A percentile compares a stretch with the other conserved stretches of the same genome.
Evolutionary conservation across 2,113 vertebrate species (phyloP).

Genomic region (Toxostoma redivivum): DNA sequence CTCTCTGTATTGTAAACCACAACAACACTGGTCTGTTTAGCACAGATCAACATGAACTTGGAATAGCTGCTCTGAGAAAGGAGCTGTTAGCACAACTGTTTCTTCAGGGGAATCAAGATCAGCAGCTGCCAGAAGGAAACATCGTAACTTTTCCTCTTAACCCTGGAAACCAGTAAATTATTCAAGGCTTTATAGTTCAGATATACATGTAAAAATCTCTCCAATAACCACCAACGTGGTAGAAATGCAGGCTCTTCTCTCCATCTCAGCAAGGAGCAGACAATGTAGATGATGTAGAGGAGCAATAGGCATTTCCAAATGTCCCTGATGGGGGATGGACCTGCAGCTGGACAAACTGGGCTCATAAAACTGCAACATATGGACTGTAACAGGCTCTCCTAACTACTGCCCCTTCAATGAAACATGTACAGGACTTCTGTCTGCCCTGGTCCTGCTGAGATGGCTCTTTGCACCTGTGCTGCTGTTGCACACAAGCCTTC

Average conservation of each 20-base stretch:
- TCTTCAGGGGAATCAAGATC: conserved; percentile 26
- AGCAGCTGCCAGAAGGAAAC: conserved; percentile 34
- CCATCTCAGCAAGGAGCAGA: background rate
- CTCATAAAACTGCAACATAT: background rate
- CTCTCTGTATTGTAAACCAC: background rate
- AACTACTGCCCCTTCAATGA: background rate
- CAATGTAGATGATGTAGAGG: background rate
- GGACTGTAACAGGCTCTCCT: background rate
- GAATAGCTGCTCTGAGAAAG: background rate
- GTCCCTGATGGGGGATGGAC: background rate
- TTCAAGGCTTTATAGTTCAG: conserved; percentile 35
- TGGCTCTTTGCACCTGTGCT: background rate
- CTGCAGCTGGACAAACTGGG: background rate
- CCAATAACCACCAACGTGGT: background rate
- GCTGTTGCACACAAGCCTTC: background rate
- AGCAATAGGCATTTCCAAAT: background rate
- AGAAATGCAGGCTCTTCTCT: background rate
- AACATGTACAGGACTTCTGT: background rate
- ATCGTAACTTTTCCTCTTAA: conserved; percentile 56
- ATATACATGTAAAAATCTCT: background rate
- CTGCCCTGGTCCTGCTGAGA: background rate
- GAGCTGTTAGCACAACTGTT: conserved; percentile 5
- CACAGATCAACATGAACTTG: background rate
- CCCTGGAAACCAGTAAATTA: conserved; percentile 49
- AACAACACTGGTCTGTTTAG: background rate